Evolutionary conservation across 1,140 invertebrate species (phyloP), one percentile per base, ranked within the genome.

Genomic region (Drosophila parvula): DNA sequence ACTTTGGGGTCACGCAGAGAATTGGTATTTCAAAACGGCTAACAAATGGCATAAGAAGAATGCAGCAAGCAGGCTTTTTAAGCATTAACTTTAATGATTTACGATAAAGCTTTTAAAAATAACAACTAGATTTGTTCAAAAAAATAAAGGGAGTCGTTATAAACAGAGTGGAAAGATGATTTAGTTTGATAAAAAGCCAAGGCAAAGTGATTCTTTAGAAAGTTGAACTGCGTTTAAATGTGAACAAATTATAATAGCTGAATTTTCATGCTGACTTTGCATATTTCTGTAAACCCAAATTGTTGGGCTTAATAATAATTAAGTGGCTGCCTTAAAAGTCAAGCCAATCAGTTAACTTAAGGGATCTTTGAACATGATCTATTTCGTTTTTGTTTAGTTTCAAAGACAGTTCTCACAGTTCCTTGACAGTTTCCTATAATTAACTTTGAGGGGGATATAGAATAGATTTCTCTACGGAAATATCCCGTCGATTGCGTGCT

Each of bases 401-500:
- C 6, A 11, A 34, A n/a, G 12, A 16, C 34, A 9, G 5, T 18
- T 10, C 5, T 12, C 5, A 16, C 36, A 59, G n/a, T n/a, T n/a
- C n/a, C n/a, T 16, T 36, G 18, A 34, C 58, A n/a, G 11, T 9
- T 40, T 38, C 27, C n/a, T 27, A 45, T 27, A 32, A 41, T 48
- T 32, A 64, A 12, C 12, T 45, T 5, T 4, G 30, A 30, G 22
- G n/a, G n/a, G 32, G 36, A 11, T 18, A 2, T 16, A 38, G 34
- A 36, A 57, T 2, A 12, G n/a, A 64, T 41, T 28, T 62, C 18
- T 43, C 12, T 11, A 4, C 14, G 38, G 63, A 32, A 62, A 48
- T 18, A 70, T 51, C 47, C 51, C 64, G 36, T 48, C 40, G 50
- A 53, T 74, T 60, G 74, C 81, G 63, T 74, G 79, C 65, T 47